These are phyloP conservation scores for Alcedo atthis DNA, from an alignment of 2,797 vertebrate genomes.

Conservation along the genomic window DNA sequence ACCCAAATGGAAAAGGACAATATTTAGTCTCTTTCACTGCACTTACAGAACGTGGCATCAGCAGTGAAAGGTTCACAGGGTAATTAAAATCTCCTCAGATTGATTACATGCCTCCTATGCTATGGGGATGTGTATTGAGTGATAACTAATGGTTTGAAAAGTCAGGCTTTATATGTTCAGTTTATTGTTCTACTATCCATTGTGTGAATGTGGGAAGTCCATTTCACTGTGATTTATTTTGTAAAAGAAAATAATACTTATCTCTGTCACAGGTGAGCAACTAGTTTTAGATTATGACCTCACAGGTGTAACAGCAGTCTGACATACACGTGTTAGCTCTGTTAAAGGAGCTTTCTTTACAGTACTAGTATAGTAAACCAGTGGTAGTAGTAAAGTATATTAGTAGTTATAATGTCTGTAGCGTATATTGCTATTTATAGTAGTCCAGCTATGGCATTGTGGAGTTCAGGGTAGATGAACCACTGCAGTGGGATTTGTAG, in stretches of 20 bases:
- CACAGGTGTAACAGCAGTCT: background rate
- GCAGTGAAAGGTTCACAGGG: background rate
- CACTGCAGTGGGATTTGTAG: background rate
- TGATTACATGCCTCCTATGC: background rate
- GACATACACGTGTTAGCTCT: background rate
- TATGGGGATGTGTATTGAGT: background rate
- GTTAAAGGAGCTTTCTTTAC: background rate
- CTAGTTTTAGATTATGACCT: background rate
- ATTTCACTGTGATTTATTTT: background rate
- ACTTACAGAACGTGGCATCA: background rate
- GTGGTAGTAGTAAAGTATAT: background rate
- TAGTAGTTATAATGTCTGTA: background rate
- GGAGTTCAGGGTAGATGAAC: background rate
- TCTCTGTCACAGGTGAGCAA: background rate
- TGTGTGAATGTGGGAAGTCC: background rate
- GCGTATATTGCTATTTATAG: background rate
- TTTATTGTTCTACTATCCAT: background rate
- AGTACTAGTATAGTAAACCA: background rate
- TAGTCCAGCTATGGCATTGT: background rate
- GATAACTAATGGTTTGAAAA: background rate
- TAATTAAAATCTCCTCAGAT: background rate
- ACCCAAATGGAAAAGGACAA: background rate
- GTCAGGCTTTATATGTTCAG: background rate
- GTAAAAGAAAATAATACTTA: background rate
- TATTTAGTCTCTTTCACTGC: background rate